Base-by-base conservation (phyloP, 2,113 vertebrate species). In the Burhinus oedicnemus region DNA sequence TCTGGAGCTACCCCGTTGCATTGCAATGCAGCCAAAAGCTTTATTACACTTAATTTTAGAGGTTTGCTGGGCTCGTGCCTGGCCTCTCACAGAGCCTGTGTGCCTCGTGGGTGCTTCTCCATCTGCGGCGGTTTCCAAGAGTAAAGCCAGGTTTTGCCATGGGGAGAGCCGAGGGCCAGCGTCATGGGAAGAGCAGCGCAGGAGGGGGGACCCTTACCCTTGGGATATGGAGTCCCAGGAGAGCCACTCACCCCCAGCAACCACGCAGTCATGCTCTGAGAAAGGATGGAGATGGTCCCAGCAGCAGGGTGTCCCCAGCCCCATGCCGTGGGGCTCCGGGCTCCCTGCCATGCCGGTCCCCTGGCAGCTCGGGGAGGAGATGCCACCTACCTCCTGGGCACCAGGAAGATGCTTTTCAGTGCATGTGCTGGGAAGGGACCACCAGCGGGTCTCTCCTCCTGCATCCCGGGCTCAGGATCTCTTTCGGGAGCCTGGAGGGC, bases 141-240 rank as follows among this genome's bases (percentile, higher is more conserved):
- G 12, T 2, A 23, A 34, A 61, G 30, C n/a, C 11, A 4, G 16
- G 42, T 6, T 36, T 71, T 44, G 34, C 64, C 18, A 1, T 10
- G 55, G n/a, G 40, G 40, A 29, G 20, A 62, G 25, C n/a, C 23
- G 7, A 5, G 54, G 14, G 16, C 38, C 38, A 5, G 54, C 12
- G 19, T 17, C 34, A 6, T 0, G 5, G 66, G 36, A 17, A 25
- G 27, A 32, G 5, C 3, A 3, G 66, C 6, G 25, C 23, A 5
- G 47, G 23, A 45, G 15, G 19, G 23, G 20, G 45, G n/a, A 47
- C 11, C 49, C 23, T 66, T 38, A 20, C 36, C 54, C 44, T 6
- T 9, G 60, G 38, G 29, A 23, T 57, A 38, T 12, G 5, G 71
- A 19, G 54, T 38, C 12, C 70, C 52, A 5, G 29, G 38, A 19